A percentile compares a stretch with the other conserved stretches of the same genome.
phyloP scores from a whole-genome alignment of 2,797 vertebrate genomes.

The Enteromius afrohamiltoni region DNA sequence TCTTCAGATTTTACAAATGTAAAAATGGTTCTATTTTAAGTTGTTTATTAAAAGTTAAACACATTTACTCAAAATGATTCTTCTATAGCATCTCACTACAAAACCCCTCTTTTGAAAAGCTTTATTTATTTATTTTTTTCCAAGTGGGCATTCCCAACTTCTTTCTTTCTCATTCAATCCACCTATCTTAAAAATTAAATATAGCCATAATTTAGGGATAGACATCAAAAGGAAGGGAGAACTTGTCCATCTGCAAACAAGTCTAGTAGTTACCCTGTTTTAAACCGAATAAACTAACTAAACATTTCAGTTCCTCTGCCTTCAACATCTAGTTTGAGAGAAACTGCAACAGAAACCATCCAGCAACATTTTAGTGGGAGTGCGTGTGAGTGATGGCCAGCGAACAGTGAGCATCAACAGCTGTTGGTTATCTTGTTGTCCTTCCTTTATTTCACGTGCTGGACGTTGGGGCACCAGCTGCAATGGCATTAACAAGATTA shows the following conservation, averaged over 20 bases:
- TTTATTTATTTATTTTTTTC: not conserved
- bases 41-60: not conserved
- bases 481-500: slow-evolving; percentile 78
- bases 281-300: not conserved
- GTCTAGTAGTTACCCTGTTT: not conserved
- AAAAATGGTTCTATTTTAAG: not conserved
- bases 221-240: not conserved
- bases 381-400: not conserved
- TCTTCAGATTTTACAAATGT: not conserved
- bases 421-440: slow-evolving; percentile 66
- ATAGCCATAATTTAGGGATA: not conserved
- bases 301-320: slow-evolving; percentile 13
- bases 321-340: not conserved
- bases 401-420: slow-evolving; percentile 67
- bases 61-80: not conserved
- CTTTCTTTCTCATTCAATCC: not conserved
- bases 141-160: not conserved
- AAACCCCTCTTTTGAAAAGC: not conserved
- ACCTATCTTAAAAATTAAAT: not conserved
- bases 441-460: slow-evolving; percentile 67
- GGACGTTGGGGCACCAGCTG: slow-evolving; percentile 69
- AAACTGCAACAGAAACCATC: slow-evolving; percentile 25
- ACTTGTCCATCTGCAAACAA: not conserved
- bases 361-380: slow-evolving; percentile 13
- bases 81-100: not conserved